A percentile compares a stretch with the other conserved stretches of the same genome.
Evolutionary conservation across 2,113 vertebrate genomes (phyloP).

Genomic region (Thermophis baileyi): DNA sequence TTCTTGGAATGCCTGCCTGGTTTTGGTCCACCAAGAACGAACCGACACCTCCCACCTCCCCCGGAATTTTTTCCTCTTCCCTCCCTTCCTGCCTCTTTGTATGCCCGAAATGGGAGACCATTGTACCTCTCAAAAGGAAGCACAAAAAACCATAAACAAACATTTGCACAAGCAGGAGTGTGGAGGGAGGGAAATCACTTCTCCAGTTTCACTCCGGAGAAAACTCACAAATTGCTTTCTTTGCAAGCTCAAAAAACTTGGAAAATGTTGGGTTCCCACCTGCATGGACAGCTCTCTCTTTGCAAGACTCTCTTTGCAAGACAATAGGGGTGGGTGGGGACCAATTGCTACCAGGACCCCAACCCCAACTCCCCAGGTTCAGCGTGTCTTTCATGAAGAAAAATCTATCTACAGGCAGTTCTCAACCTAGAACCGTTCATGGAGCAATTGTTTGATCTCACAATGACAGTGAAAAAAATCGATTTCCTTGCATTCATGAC

Average conservation of each 20-base stretch:
- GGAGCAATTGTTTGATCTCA: neutral
- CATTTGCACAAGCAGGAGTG: neutral
- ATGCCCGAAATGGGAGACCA: no score
- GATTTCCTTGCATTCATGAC: neutral
- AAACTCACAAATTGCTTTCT: neutral
- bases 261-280: neutral
- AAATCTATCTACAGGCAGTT: neutral
- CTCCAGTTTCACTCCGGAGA: neutral
- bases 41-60: no score
- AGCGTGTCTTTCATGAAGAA: neutral
- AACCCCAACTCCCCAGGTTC: neutral
- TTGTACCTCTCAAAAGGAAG: no score
- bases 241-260: neutral
- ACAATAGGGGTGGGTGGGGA: neutral
- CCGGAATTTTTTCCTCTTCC: no score
- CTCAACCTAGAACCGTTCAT: no score
- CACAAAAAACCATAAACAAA: neutral
- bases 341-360: neutral
- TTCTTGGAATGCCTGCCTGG: no score
- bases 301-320: neutral
- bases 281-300: neutral
- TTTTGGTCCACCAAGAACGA: no score
- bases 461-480: neutral
- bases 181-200: neutral
- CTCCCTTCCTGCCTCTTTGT: no score